phyloP scores from a whole-genome alignment of 2,888 invertebrate species.

The Campopleginae sp. region DNA sequence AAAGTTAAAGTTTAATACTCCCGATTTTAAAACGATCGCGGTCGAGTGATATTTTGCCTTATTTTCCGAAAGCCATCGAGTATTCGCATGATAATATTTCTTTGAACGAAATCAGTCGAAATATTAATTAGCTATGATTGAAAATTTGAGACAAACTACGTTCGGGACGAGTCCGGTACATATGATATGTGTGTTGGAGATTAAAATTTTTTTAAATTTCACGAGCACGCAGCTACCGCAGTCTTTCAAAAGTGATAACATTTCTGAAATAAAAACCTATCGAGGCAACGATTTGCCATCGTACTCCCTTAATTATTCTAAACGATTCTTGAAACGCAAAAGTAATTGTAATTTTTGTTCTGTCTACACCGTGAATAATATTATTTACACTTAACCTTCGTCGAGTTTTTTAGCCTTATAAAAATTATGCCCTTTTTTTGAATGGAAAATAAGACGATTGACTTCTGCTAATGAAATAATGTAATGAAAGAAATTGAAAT shows the following conservation, averaged over 20 bases:
- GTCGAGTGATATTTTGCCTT: not conserved
- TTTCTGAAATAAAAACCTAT: not conserved
- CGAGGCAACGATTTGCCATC: not conserved
- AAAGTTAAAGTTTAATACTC: not conserved
- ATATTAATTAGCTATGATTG: not conserved
- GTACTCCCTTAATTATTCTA: conserved; percentile 6
- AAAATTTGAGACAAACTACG: not conserved
- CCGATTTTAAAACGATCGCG: not conserved
- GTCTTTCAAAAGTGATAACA: not conserved
- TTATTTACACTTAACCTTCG: conserved; percentile 7
- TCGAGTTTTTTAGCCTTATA: not conserved
- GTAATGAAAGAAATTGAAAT: not conserved
- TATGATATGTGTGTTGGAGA: no score
- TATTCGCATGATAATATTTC: not conserved
- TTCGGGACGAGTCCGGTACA: no score
- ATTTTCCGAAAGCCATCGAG: not conserved
- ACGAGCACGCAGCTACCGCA: not conserved
- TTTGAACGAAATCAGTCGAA: not conserved
- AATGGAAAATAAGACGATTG: not conserved
- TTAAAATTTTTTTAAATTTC: not conserved
- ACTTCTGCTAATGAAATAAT: conserved; percentile 4
- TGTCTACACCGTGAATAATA: not conserved
- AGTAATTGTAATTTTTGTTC: not conserved
- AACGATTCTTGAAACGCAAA: not conserved
- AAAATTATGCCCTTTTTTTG: conserved; percentile 2